Evolutionary conservation across 2,888 invertebrate genomes (phyloP).

Genomic region (Cordilura impudica): DNA sequence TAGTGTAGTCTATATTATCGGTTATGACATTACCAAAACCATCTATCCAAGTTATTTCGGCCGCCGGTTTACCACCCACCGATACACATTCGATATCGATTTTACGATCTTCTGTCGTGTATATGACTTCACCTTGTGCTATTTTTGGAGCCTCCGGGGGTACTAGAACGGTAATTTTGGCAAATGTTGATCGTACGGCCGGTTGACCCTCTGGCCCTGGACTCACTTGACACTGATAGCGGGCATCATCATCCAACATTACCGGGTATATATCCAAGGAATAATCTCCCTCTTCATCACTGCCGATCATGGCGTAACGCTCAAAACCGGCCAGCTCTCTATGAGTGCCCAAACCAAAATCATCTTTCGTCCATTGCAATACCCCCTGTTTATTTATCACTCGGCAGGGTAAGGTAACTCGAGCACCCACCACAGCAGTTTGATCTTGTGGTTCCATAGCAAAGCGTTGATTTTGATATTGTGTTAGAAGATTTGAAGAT

Average conservation of each 20-base stretch:
- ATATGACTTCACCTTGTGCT: conserved; percentile 88
- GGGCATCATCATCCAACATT: conserved; percentile 93
- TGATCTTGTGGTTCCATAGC: conserved; percentile 94
- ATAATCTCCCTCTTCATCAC: conserved; percentile 94
- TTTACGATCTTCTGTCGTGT: conserved; percentile 92
- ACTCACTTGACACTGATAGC: conserved; percentile 96
- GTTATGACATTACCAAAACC: conserved; percentile 90
- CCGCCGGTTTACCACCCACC: conserved; percentile 94
- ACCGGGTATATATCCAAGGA: conserved; percentile 94
- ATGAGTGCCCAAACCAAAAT: conserved; percentile 95
- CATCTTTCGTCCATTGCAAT: conserved; percentile 98
- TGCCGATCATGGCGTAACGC: conserved; percentile 96
- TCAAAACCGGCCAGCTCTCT: conserved; percentile 94
- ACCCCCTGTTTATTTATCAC: conserved; percentile 93
- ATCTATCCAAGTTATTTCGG: conserved; percentile 97
- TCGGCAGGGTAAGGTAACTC: conserved; percentile 92
- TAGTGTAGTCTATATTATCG: conserved; percentile 87
- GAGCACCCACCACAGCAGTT: conserved; percentile 91
- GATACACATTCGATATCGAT: conserved; percentile 95
- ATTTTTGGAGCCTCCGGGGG: conserved; percentile 95
- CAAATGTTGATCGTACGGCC: conserved; percentile 91
- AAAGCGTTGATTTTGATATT: conserved; percentile 85
- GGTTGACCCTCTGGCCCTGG: conserved; percentile 87
- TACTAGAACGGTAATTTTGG: conserved; percentile 90
- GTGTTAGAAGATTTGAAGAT: conserved; percentile 69